A percentile compares a stretch with the other conserved stretches of the same genome.
phyloP scores from a whole-genome alignment of 2,113 vertebrate species.

The Recurvirostra avosetta region DNA sequence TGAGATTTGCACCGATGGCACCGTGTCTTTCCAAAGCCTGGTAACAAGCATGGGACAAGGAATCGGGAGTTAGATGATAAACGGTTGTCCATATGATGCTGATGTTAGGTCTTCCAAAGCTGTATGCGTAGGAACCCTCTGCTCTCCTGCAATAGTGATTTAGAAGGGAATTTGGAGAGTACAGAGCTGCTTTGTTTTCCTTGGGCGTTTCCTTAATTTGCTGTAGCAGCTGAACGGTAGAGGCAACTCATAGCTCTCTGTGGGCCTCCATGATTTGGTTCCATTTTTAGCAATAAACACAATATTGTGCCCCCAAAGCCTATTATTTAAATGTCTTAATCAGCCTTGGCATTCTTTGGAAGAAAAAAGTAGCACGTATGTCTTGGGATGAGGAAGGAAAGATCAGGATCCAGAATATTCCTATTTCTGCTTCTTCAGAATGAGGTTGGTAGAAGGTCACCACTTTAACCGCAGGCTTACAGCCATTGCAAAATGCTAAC shows the following conservation, averaged over 20 bases:
- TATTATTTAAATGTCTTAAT: not conserved
- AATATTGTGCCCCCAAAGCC: no score
- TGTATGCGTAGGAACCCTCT: not conserved
- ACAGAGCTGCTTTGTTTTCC: not conserved
- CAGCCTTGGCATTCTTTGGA: not conserved
- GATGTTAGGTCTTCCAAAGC: not conserved
- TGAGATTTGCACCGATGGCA: not conserved
- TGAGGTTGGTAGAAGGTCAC: not conserved
- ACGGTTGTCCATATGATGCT: fast-evolving
- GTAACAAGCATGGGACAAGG: fast-evolving
- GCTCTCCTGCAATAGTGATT: not conserved
- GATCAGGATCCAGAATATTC: not conserved
- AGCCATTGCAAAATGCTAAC: not conserved
- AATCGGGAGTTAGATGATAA: not conserved
- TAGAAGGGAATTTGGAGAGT: not conserved
- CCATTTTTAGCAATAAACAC: not conserved
- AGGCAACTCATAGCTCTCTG: fast-evolving
- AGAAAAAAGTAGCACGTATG: not conserved
- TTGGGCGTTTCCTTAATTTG: not conserved
- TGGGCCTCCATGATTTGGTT: not conserved
- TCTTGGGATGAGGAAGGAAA: not conserved
- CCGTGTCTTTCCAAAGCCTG: not conserved
- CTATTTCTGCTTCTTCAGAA: not conserved
- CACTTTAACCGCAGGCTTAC: not conserved
- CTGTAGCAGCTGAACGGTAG: not conserved